Base-by-base conservation (phyloP, 2,113 vertebrate species). In the Chloroceryle aenea region DNA sequence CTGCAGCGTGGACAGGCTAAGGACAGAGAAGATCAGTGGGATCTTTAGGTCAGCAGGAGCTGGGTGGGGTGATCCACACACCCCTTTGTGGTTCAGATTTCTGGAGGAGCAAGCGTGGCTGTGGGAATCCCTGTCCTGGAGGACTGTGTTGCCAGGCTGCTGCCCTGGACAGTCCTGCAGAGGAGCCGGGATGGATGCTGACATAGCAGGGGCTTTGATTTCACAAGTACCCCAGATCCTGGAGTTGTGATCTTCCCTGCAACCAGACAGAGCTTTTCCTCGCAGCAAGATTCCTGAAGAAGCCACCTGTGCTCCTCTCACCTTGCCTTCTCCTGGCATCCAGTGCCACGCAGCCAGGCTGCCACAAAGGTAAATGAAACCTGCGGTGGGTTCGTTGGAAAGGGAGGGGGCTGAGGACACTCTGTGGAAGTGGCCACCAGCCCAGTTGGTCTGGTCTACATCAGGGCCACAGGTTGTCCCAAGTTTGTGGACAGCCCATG, bases 311-410 rank as follows among this genome's bases (percentile, higher is more conserved):
- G 14, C 7, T 83, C 78, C 40, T 85, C 58, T 92, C 14, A 1
- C 19, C 71, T 90, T 5, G 0, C 32, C 75, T 82, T 75, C 29
- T 86, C 58, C 71, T 76, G 62, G 29, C 53, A 78, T 47, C 58
- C 14, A n/a, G 58, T 20, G 38, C 77, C 2, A 4, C 1, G 0
- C 15, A 40, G 29, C 43, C 66, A 66, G 18, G 26, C 48, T 72
- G 27, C 21, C 74, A n/a, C 2, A 6, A 91, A 90, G 96, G 91
- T 94, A 95, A 96, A 73, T 40, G 20, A 61, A 93, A 79, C 1
- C 4, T 25, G 18, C 10, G 38, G 21, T 0, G 6, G 18, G 26
- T 59, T 26, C 50, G 15, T 7, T 67, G 81, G 55, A 64, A 36
- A 50, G 66, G 84, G 63, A 86, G 34, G 66, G 43, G 50, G n/a